These are phyloP conservation scores for Passerina amoena DNA, from an alignment of 2,113 vertebrate species.

Conservation along the genomic window DNA sequence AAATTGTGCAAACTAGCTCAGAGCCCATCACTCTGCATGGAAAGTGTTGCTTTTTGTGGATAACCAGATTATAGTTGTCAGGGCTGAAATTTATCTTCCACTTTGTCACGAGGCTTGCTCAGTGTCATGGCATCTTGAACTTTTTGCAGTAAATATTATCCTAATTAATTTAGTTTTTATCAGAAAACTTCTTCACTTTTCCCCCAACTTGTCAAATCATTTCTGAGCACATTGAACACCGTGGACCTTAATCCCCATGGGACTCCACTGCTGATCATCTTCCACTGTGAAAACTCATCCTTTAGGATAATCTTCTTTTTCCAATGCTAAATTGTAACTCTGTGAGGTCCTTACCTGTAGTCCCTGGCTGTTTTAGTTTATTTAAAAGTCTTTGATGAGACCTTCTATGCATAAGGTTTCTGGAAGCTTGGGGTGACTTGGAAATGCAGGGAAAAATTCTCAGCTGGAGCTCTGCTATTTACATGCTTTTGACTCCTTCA, in stretches of 20 bases:
- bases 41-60: background rate
- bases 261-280: background rate
- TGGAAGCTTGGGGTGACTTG: constrained; percentile 31
- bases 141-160: background rate
- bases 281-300: background rate
- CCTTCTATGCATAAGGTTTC: background rate
- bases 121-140: background rate
- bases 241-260: background rate
- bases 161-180: background rate
- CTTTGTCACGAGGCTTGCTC: background rate
- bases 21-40: background rate
- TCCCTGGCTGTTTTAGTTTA: background rate
- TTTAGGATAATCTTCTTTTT: background rate
- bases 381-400: constrained; percentile 32
- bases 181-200: background rate
- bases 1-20: constrained; percentile 22
- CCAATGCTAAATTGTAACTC: background rate
- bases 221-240: background rate
- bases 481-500: constrained; percentile 23
- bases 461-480: constrained; percentile 36
- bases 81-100: background rate
- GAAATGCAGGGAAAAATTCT: constrained; percentile 24
- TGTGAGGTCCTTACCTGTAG: constrained; percentile 2
- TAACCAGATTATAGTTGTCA: background rate
- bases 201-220: background rate